Evolutionary conservation across 2,113 vertebrate species (phyloP).

Genomic region (Chaetorhynchus papuensis): DNA sequence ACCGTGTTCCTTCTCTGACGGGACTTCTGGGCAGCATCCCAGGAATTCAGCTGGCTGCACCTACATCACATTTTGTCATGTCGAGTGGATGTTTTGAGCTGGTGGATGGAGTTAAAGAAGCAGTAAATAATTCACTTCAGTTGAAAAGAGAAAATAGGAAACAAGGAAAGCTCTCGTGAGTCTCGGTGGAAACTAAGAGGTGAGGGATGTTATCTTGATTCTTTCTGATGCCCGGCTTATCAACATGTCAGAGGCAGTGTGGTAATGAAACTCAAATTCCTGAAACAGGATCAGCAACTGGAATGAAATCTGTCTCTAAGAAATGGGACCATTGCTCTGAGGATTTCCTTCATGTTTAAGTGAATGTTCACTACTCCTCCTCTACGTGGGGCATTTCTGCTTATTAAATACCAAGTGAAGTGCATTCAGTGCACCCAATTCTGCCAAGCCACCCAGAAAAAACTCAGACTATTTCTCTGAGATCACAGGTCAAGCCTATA

Average conservation of each 20-base stretch:
- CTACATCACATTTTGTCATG: rapidly evolving
- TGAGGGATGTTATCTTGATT: background rate
- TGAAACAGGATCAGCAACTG: background rate
- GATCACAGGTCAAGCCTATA: conserved; percentile 37
- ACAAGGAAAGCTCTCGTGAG: background rate
- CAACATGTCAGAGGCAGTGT: background rate
- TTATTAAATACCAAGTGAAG: background rate
- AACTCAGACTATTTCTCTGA: conserved; percentile 8
- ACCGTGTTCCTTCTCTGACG: background rate
- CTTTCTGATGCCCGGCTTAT: background rate
- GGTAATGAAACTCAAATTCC: background rate
- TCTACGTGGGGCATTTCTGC: background rate
- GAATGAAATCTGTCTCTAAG: background rate
- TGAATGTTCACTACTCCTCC: background rate
- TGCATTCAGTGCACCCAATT: background rate
- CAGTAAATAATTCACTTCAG: background rate
- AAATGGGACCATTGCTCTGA: background rate
- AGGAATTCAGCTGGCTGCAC: rapidly evolving
- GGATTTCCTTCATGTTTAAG: background rate
- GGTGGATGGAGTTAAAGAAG: background rate
- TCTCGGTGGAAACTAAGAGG: background rate
- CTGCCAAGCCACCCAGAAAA: background rate
- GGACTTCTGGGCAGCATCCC: background rate
- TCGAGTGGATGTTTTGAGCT: background rate
- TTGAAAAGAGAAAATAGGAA: background rate